Evolutionary conservation across 2,797 vertebrate genomes (phyloP), one percentile per base, ranked within the genome.

Genomic region (Aplochiton taeniatus): DNA sequence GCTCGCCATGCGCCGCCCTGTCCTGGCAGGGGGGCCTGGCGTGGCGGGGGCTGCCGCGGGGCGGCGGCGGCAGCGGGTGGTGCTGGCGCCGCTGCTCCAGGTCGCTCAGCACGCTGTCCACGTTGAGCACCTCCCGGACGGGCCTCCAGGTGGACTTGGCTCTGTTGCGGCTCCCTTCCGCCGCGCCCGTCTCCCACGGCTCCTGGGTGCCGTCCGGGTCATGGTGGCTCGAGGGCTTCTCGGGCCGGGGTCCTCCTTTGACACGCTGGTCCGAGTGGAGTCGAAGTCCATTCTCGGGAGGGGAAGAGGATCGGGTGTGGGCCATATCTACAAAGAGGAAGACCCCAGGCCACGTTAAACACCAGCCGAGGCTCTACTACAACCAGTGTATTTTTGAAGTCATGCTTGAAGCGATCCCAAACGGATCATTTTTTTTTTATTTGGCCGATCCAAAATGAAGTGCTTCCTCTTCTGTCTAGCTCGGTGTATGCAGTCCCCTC

Each of bases 101-200:
- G 59, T 98, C 96, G 0, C 82, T 96, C 72, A 98, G 92, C 53
- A 99, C 92, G 0, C 93, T 96, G 82, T 99, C 97, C n/a, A 99
- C 97, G 0, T 98, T 99, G 19, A 98, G 73, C 0, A 95, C 96
- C 75, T 98, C 96, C 18, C 97, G 85, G 79, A 96, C 90, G 1
- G 97, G 97, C 75, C 93, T 95, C 97, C 97, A 99, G 0, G 93
- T 93, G 17, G 94, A 87, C 70, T 93, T 91, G 0, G 85, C 60
- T 82, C 92, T 93, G 73, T 74, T 90, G 62, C 89, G 92, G 76
- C 82, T 83, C 66, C 83, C 84, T 18, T 82, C 86, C n/a, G 76
- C 70, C 18, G 83, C 86, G 18, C 84, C 86, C 84, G 87, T 96
- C 12, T 93, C 95, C 82, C 90, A 89, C 1, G 90, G 91, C 19